A percentile compares a stretch with the other conserved stretches of the same genome.
Conservation (phyloP, 2,888 invertebrate species). For the Andrena minutula region DNA sequence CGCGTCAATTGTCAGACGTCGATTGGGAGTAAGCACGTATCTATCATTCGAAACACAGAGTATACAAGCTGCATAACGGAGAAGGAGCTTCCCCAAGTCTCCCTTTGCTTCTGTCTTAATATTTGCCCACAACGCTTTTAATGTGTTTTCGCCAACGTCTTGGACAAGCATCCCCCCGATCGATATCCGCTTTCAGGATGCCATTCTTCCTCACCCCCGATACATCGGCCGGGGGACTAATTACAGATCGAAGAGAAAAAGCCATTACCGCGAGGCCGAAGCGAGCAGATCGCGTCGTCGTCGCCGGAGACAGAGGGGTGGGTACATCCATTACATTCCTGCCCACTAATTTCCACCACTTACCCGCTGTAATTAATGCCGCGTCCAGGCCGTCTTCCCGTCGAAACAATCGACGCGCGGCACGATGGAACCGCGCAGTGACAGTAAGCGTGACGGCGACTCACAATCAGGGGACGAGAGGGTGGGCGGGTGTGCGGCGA, state of each 20-base stretch:
- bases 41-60: slow-evolving; percentile 1
- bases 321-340: slow-evolving; percentile 39
- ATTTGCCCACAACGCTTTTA: too few species aligned
- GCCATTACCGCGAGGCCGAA: slow-evolving; percentile 5
- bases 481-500: neutral
- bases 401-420: slow-evolving; percentile 61
- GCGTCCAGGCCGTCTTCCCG: slow-evolving; percentile 52
- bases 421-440: slow-evolving; percentile 42
- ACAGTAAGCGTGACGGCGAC: slow-evolving; percentile 65
- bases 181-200: too few species aligned
- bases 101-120: too few species aligned
- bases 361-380: slow-evolving; percentile 68
- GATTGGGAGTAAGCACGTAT: neutral
- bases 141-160: too few species aligned
- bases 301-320: neutral
- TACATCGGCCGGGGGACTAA: slow-evolving; percentile 3
- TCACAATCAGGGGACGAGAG: slow-evolving; percentile 44
- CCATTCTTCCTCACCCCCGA: neutral
- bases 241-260: slow-evolving; percentile 27
- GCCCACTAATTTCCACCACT: slow-evolving; percentile 63
- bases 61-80: neutral
- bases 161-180: too few species aligned
- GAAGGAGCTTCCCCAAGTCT: too few species aligned
- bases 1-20: neutral
- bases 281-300: neutral